Base-by-base conservation (phyloP, 2,888 invertebrate species). In the Galeopsomyia nigrocyanea region DNA sequence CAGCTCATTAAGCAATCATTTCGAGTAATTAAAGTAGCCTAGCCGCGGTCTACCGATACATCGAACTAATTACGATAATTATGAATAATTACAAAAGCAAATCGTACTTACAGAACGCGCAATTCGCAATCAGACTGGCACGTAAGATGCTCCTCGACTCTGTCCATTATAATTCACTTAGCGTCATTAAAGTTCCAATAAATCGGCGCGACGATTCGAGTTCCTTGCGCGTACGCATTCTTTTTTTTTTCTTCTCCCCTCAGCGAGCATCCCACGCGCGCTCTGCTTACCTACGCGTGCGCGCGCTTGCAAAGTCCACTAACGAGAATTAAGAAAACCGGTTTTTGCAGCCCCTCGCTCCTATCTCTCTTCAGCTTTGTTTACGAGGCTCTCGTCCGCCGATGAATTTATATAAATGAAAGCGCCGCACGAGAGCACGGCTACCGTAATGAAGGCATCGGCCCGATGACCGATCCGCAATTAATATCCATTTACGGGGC, bases 321-420 rank as follows among this genome's bases (percentile, higher is more conserved):
- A 74, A 74, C 74, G 68, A 74, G 74, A 74, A 74, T 71, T 74
- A 74, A 74, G 71, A 74, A 63, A 74, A 74, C 74, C 74, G 74
- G 74, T 74, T 74, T 39, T 68, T 50, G 58, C 19, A 51, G 64
- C 70, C 71, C 60, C 71, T 68, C 46, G 50, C 26, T 53, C 17
- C n/a, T n/a, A n/a, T 53, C 9, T 53, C 19, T 57, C 49, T 7
- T 21, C 17, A 51, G 22, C 60, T 69, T 73, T 70, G 69, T 70
- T 70, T 73, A 70, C 69, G 69, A 55, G 56, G 21, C 49, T 17
- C 49, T 17, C 49, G 63, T 16, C 17, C 1, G 10, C 26, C 21
- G 7, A 13, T 55, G 55, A 50, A 71, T 71, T 65, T 65, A 65
- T 71, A 71, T 61, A 71, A 71, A 71, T 61, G 65, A 65, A 49